These are phyloP conservation scores for Rhingia rostrata DNA, from an alignment of 2,888 invertebrate genomes.

Conservation along the genomic window DNA sequence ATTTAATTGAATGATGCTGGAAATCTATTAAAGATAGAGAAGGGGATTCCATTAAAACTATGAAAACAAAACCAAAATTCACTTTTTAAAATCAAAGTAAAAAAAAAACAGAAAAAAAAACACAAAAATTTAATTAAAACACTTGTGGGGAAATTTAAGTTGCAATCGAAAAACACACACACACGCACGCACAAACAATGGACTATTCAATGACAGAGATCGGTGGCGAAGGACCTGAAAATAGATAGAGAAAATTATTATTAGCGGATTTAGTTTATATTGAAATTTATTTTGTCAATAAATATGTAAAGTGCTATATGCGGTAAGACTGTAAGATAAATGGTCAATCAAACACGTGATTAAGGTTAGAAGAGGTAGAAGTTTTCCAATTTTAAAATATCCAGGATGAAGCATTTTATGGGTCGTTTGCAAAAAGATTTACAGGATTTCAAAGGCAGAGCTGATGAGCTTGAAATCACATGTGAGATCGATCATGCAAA, in stretches of 20 bases:
- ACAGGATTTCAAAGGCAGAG: no score
- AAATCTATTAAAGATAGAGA: constrained; percentile 25
- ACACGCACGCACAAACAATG: constrained; percentile 22
- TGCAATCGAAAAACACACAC: constrained; percentile 4
- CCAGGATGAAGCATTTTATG: no score
- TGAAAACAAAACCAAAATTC: background rate
- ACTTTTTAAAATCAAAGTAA: background rate
- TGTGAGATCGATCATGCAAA: no score
- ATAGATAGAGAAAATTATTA: constrained; percentile 8
- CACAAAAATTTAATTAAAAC: background rate
- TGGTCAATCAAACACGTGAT: no score
- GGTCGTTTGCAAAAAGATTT: no score
- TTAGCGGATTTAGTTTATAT: no score
- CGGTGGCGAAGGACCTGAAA: constrained; percentile 29
- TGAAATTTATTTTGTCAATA: background rate
- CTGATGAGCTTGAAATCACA: no score
- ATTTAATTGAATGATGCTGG: constrained; percentile 28
- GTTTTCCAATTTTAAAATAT: no score
- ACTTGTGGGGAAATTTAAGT: background rate
- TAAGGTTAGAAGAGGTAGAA: no score
- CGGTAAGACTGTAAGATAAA: no score
- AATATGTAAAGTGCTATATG: background rate
- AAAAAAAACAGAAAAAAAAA: background rate
- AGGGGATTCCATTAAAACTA: background rate
- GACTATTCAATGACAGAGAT: background rate